Base-by-base conservation (phyloP, 2,797 vertebrate species). In the Myripristis jacobus region DNA sequence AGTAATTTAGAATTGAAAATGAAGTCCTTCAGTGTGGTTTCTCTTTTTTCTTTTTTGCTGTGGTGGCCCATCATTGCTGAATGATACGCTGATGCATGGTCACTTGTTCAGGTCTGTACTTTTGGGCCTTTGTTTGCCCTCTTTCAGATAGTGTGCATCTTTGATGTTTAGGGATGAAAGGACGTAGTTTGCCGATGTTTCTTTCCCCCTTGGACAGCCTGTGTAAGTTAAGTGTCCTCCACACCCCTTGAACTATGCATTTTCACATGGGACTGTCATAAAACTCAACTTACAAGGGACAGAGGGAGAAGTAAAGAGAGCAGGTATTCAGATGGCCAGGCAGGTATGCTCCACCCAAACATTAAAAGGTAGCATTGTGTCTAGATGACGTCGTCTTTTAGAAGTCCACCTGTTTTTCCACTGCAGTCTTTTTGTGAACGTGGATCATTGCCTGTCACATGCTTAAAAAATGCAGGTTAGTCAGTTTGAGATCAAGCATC, bases 141-240 rank as follows among this genome's bases (percentile, higher is more conserved):
- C 68, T 44, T 13, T 77, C 50, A 50, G 55, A 59, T 66, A 44
- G 56, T 78, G 70, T 2, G 5, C 54, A 85, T 65, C 82, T 88
- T 88, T 88, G 88, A 86, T 84, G 84, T 87, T 27, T 27, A 0
- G 48, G 73, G 82, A 90, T 87, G 85, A 89, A 91, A 90, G 86
- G 68, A 38, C 3, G 25, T 0, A 15, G 25, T 66, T 69, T 59
- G 64, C 21, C 73, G 68, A 52, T 72, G 66, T 75, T 43, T 43
- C 58, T 76, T 70, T 72, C 63, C 16, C 66, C 77, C 71, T 71
- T 64, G 66, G 67, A 74, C 65, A 41, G 61, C 25, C 58, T 60
- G 61, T 47, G 61, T 48, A 48, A 13, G 52, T 82, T 75, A 75
- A 64, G 73, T 83, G 79, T 68, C 53, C 75, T 57, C 72, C 88